Evolutionary conservation across 2,888 invertebrate species (phyloP).

Genomic region (Polymixis lichenea): DNA sequence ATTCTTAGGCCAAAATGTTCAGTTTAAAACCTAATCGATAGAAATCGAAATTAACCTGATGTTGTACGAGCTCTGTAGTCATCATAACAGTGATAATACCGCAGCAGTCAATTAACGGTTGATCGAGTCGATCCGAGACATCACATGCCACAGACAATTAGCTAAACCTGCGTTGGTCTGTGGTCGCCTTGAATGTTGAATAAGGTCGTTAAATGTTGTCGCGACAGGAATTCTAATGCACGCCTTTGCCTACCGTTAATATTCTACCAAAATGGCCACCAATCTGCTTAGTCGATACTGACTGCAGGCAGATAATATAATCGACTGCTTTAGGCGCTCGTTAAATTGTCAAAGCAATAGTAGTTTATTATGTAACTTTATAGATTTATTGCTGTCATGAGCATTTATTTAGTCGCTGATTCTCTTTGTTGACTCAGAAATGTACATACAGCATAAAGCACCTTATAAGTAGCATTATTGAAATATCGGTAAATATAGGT

Average conservation of each 20-base stretch:
- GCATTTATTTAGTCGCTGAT: slow-evolving; percentile 30
- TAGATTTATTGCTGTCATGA: slow-evolving; percentile 46
- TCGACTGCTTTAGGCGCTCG: slow-evolving; percentile 39
- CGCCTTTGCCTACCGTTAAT: slow-evolving; percentile 55
- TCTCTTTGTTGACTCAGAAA: slow-evolving; percentile 16
- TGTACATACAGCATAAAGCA: neutral
- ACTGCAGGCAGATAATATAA: slow-evolving; percentile 44
- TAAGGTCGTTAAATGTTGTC: slow-evolving; percentile 78
- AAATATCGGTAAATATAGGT: neutral
- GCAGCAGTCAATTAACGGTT: slow-evolving; percentile 32
- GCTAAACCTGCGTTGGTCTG: slow-evolving; percentile 39
- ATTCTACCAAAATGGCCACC: slow-evolving; percentile 47
- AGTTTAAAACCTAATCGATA: neutral
- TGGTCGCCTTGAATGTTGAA: slow-evolving; percentile 76
- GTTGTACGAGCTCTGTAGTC: neutral
- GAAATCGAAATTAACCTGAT: neutral
- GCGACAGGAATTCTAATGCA: slow-evolving; percentile 71
- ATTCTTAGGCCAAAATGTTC: neutral
- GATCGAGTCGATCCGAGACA: slow-evolving; percentile 37
- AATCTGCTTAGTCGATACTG: slow-evolving; percentile 31
- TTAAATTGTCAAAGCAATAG: slow-evolving; percentile 49
- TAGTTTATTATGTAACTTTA: slow-evolving; percentile 28
- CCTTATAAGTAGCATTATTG: neutral
- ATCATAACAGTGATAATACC: slow-evolving; percentile 33
- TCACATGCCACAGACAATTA: slow-evolving; percentile 56